Base-by-base conservation (phyloP, 2,888 invertebrate species). In the Parasteatoda lunata region DNA sequence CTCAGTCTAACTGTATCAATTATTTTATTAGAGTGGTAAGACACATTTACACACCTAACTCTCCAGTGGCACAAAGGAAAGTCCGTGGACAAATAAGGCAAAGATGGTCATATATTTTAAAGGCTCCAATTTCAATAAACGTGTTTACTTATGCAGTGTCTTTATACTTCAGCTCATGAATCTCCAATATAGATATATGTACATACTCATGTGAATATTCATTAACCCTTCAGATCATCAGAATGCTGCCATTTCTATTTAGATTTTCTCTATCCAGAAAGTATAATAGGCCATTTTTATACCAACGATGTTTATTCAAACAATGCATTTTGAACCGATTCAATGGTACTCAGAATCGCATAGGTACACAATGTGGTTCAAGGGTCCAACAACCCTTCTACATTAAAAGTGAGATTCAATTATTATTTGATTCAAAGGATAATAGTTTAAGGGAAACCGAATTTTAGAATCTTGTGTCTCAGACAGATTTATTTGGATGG, bases 161-260 rank as follows among this genome's bases (percentile, higher is more conserved):
- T 78, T 84, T 84, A 84, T 84, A 49, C 84, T 73, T 65, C 81
- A 47, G 48, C 65, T 59, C 64, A 66, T 65, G 52, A 77, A 68
- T 15, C 45, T 69, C 73, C 73, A 84, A 84, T 78, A 84, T 69
- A 84, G 84, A 84, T 85, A 79, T 85, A 79, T 84, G 84, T 84
- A 84, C 84, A 84, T 76, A 85, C 79, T 78, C 79, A 85, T 85
- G 79, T 85, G 84, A 85, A 85, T 85, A 85, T 85, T 85, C 84
- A 85, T 85, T 85, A 85, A 85, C 64, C 49, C 68, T 69, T 13
- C 66, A 76, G 79, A 85, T 85, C 79, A 85, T 85, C 76, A 79
- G 79, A 65, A 76, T 79, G 69, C 84, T 79, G 84, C 79, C 84
- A 85, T 52, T 79, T 75, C 64, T 64, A 65, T 64, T 79, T 76